Evolutionary conservation across 1,140 invertebrate species (phyloP).

Genomic region (Battus philenor): DNA sequence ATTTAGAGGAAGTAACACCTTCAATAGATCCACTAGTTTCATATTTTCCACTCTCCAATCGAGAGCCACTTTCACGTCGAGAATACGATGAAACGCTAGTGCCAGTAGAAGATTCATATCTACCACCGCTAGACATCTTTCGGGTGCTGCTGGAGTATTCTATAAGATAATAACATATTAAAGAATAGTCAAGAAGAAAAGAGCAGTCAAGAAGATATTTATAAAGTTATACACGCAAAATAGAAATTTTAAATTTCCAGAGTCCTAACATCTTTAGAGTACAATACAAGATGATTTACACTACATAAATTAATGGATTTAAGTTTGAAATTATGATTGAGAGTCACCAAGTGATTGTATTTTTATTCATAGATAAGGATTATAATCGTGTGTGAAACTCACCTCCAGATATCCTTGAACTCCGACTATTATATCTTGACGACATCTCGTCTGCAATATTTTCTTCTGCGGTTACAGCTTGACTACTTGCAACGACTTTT

Average conservation of each 20-base stretch:
- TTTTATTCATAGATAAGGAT: no score
- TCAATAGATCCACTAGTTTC: slow-evolving; percentile 46
- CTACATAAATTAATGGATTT: no score
- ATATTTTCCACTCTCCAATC: slow-evolving; percentile 44
- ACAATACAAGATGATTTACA: no score
- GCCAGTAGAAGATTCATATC: slow-evolving; percentile 72
- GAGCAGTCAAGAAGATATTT: no score
- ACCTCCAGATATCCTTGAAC: slow-evolving; percentile 79
- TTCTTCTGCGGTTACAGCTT: slow-evolving; percentile 65
- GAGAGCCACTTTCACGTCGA: slow-evolving; percentile 57
- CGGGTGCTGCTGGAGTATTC: slow-evolving; percentile 78
- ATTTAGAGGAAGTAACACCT: slow-evolving; percentile 39
- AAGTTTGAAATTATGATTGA: no score
- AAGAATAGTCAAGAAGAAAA: no score
- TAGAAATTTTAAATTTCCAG: no score
- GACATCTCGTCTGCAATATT: slow-evolving; percentile 77
- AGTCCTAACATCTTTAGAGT: no score
- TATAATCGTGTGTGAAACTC: no score
- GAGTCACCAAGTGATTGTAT: no score
- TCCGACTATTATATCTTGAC: slow-evolving; percentile 76
- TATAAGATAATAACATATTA: slow-evolving; percentile 43
- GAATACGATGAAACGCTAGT: slow-evolving; percentile 46
- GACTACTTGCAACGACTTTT: slow-evolving; percentile 25
- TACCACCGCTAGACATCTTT: slow-evolving; percentile 64
- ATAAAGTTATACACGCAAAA: no score